Evolutionary conservation across 2,113 vertebrate genomes (phyloP).

Genomic region (Hirundichthys speculiger): DNA sequence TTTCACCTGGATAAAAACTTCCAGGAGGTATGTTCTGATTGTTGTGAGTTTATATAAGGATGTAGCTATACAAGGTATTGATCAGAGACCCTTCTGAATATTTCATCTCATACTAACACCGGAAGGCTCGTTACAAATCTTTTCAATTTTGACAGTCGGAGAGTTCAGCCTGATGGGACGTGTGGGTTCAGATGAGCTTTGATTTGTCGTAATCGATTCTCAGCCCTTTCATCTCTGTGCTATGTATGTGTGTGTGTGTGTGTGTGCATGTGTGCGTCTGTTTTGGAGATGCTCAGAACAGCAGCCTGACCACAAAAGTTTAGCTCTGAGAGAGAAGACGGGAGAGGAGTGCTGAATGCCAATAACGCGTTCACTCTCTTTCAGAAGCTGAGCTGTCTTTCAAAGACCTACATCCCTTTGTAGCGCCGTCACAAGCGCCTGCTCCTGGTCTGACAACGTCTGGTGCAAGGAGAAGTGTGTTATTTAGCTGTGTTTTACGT

Average conservation of each 20-base stretch:
- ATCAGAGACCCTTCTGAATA: constrained; percentile 67
- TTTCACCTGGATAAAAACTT: background rate
- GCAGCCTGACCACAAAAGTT: constrained; percentile 50
- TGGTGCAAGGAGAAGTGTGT: constrained; percentile 12
- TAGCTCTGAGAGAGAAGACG: constrained; percentile 57
- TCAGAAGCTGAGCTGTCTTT: constrained; percentile 53
- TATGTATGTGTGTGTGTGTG: constrained; percentile 20
- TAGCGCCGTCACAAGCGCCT: constrained; percentile 30
- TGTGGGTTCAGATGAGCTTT: constrained; percentile 70
- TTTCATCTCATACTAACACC: constrained; percentile 66
- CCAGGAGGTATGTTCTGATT: background rate
- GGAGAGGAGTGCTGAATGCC: constrained; percentile 58
- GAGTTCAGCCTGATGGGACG: constrained; percentile 68
- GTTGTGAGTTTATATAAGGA: constrained; percentile 28
- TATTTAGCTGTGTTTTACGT: constrained; percentile 2
- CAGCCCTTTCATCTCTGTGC: constrained; percentile 71
- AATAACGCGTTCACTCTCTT: constrained; percentile 55
- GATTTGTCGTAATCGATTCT: constrained; percentile 73
- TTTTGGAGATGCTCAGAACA: constrained; percentile 41
- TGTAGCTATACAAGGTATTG: constrained; percentile 50
- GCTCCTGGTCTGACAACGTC: constrained; percentile 9
- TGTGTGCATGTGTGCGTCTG: background rate
- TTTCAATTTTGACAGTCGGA: constrained; percentile 65
- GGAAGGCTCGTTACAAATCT: constrained; percentile 73
- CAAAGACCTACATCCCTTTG: constrained; percentile 39